A percentile compares a stretch with the other conserved stretches of the same genome.
These are phyloP conservation scores for Bradynema listronoti DNA, from an alignment of 1,140 invertebrate genomes.

Conservation along the genomic window DNA sequence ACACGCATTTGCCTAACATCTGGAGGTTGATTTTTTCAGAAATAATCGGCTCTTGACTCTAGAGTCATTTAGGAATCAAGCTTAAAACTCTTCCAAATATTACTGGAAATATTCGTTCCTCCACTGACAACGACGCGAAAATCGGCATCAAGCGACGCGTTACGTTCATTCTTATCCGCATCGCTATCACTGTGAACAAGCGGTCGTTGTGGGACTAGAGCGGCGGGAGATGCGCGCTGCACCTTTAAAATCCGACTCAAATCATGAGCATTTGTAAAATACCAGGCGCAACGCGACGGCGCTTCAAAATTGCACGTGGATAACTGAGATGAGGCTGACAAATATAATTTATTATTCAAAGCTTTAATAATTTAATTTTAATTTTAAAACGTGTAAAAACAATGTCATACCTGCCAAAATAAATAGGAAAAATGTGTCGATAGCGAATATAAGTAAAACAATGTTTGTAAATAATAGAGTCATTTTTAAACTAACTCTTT, in stretches of 20 bases:
- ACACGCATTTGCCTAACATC: neutral
- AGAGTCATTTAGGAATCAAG: neutral
- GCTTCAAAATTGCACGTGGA: too few species aligned
- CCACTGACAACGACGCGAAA: slow-evolving; percentile 41
- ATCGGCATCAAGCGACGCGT: too few species aligned
- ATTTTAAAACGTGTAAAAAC: too few species aligned
- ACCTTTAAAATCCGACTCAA: neutral
- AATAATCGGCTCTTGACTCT: neutral
- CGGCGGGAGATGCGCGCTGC: slow-evolving; percentile 3
- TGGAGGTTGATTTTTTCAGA: neutral
- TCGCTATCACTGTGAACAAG: neutral
- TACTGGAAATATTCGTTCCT: slow-evolving; percentile 35
- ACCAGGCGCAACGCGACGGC: too few species aligned
- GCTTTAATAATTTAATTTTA: too few species aligned
- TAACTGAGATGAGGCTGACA: too few species aligned
- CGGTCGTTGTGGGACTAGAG: slow-evolving; percentile 2
- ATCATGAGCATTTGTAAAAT: neutral
- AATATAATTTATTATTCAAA: too few species aligned
- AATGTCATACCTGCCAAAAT: too few species aligned
- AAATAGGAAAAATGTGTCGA: too few species aligned
- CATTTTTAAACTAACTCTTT: too few species aligned
- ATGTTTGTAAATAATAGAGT: too few species aligned
- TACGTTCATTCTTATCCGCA: neutral
- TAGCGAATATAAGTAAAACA: too few species aligned
- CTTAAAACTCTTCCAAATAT: slow-evolving; percentile 14